Evolutionary conservation across 1,140 invertebrate genomes (phyloP).

Genomic region (Trichogramma pretiosum): DNA sequence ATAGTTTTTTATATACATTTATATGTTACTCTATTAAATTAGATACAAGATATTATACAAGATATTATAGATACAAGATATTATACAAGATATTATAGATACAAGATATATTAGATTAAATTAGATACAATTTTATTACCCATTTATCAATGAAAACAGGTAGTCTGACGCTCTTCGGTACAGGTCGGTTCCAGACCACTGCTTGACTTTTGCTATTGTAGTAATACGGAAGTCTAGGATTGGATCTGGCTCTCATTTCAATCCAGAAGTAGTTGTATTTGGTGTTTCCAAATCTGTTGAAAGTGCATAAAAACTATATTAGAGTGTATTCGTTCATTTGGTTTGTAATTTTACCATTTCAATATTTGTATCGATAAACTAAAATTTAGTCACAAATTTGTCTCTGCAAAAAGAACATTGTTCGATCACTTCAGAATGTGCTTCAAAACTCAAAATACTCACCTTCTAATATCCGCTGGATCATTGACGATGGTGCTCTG

Average conservation of each 20-base stretch:
- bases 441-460: not conserved
- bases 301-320: too few species aligned
- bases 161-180: constrained; percentile 13
- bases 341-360: too few species aligned
- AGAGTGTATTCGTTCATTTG: too few species aligned
- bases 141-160: constrained; percentile 3
- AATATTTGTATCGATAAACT: too few species aligned
- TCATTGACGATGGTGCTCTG: not conserved
- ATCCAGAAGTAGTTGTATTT: constrained; percentile 24
- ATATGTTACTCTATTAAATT: too few species aligned
- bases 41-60: not conserved
- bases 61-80: too few species aligned
- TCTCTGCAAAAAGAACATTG: not conserved
- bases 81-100: too few species aligned
- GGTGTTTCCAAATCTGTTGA: constrained; percentile 24
- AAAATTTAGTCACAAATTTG: too few species aligned
- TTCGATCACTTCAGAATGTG: not conserved
- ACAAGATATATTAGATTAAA: not conserved
- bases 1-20: too few species aligned
- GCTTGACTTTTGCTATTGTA: constrained; percentile 20
- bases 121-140: too few species aligned
- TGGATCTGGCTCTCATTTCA: constrained; percentile 21
- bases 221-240: constrained; percentile 13
- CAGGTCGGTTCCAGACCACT: constrained; percentile 19
- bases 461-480: not conserved